These are phyloP conservation scores for Phocides pigmalion DNA, from an alignment of 1,140 invertebrate genomes.

Conservation along the genomic window DNA sequence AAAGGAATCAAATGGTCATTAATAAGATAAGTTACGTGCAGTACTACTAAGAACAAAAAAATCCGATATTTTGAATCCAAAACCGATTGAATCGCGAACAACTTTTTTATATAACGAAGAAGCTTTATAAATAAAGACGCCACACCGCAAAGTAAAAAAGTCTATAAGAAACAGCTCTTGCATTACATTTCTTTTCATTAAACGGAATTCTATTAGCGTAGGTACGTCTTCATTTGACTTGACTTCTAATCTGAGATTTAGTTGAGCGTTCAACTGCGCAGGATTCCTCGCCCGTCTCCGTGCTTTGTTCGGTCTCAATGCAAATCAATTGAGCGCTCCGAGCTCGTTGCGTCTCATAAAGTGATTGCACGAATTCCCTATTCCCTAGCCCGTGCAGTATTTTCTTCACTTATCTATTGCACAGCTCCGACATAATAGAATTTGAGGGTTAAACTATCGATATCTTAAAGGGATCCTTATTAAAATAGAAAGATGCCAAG, in stretches of 20 bases:
- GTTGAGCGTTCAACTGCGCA: conserved; percentile 49
- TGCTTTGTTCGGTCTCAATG: conserved; percentile 57
- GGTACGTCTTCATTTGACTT: conserved; percentile 40
- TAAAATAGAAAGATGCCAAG: neutral
- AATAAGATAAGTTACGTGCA: too few species aligned
- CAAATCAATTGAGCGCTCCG: conserved; percentile 56
- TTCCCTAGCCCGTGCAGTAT: neutral
- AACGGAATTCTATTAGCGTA: conserved; percentile 45
- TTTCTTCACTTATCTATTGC: neutral
- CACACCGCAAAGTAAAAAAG: conserved; percentile 2
- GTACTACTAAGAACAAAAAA: too few species aligned
- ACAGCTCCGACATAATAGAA: neutral
- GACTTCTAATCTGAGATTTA: conserved; percentile 53
- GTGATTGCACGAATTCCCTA: conserved; percentile 40
- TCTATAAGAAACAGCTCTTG: neutral
- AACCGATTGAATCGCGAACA: too few species aligned
- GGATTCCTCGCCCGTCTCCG: conserved; percentile 46
- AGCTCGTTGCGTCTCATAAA: conserved; percentile 41
- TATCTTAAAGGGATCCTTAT: neutral
- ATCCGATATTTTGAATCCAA: too few species aligned
- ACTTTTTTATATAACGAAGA: neutral
- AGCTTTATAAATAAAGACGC: neutral
- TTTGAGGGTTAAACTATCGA: neutral
- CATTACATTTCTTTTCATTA: conserved; percentile 33
- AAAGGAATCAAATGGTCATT: too few species aligned